Evolutionary conservation across 2,113 vertebrate species (phyloP), one percentile per base, ranked within the genome.

Genomic region (Heliornis fulica): DNA sequence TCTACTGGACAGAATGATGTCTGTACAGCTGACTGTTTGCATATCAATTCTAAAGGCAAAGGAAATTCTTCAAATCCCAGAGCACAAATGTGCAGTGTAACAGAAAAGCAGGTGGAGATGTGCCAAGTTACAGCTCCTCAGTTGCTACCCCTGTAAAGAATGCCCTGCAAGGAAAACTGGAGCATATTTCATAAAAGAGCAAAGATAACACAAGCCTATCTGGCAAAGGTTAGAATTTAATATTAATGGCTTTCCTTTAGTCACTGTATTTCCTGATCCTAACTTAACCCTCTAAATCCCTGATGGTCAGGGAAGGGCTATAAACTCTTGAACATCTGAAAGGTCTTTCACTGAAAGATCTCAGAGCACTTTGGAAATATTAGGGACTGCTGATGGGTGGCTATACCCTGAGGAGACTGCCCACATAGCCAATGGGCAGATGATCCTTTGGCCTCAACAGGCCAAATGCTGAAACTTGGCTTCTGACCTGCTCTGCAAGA

Each of bases 11-110:
- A 95, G 96, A 96, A 57, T 87, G 95, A 93, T 94, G 96, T 89
- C 95, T 94, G 80, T 93, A 93, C 91, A 92, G 95, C 91, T 96
- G 91, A 95, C 96, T 89, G 87, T 90, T 93, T 89, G 89, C 68
- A 64, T 85, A 87, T 95, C 91, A 81, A 32, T 90, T 93, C 85
- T 90, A 69, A 70, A 93, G 89, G 80, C 91, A 86, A 93, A 95
- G 94, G 96, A 97, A 97, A 97, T 97, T 89, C 96, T 96, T 97
- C 87, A 95, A 95, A 94, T 96, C 95, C 96, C 96, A 84, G 59
- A 87, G 96, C 85, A 96, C 94, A 96, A 94, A 92, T 74, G 85
- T 80, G 79, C 84, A 46, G 45, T 57, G 94, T 94, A 93, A 77
- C 74, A 95, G 93, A 94, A 93, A 90, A 90, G 85, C 89, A 95